These are phyloP conservation scores for Menura novaehollandiae DNA, from an alignment of 2,113 vertebrate species.

Conservation along the genomic window DNA sequence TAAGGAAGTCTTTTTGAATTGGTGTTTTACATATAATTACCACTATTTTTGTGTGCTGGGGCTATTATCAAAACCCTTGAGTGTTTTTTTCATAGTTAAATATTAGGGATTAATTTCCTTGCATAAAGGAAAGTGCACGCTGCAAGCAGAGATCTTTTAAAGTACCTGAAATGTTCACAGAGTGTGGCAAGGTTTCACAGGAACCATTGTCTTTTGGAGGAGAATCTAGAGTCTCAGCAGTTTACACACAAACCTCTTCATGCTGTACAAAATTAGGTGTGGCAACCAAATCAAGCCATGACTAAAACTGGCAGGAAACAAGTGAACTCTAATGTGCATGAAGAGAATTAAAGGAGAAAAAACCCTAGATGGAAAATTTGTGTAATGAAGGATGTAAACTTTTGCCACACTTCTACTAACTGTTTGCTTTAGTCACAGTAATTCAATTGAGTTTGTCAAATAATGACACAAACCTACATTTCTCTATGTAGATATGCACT, in stretches of 20 bases:
- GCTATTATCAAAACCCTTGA: background rate
- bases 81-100: background rate
- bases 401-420: background rate
- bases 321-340: fast-evolving
- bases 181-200: background rate
- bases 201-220: background rate
- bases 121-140: background rate
- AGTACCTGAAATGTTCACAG: background rate
- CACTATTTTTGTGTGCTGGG: background rate
- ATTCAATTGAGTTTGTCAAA: background rate
- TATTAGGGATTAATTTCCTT: background rate
- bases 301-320: background rate
- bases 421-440: background rate
- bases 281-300: background rate
- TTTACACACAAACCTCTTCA: background rate
- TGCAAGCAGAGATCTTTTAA: background rate
- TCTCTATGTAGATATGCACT: background rate
- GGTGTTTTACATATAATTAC: background rate
- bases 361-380: background rate
- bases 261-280: background rate
- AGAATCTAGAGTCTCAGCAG: background rate
- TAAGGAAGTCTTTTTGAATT: background rate
- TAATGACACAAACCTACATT: background rate
- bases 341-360: background rate
- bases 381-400: background rate